phyloP scores from a whole-genome alignment of 1,140 invertebrate species.

The Arion vulgaris region DNA sequence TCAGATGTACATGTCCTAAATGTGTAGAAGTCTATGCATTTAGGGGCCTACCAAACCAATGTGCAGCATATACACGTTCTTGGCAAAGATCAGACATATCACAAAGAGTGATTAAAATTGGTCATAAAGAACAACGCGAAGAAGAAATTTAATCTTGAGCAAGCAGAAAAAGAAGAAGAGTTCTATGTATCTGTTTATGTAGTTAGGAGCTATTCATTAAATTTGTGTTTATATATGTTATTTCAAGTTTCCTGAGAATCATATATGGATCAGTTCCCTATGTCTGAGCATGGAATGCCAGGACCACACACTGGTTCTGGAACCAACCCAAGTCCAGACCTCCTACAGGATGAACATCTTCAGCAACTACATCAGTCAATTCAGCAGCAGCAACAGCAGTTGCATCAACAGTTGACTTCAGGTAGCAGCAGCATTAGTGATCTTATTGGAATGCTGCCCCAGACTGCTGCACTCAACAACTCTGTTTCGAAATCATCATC shows the following conservation, averaged over 20 bases:
- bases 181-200: too few species aligned
- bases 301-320: neutral
- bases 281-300: slow-evolving; percentile 26
- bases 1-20: too few species aligned
- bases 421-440: slow-evolving; percentile 36
- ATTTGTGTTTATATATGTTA: neutral
- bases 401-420: slow-evolving; percentile 18
- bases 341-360: slow-evolving; percentile 34
- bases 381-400: slow-evolving; percentile 38
- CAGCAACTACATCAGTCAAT: slow-evolving; percentile 31
- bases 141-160: too few species aligned
- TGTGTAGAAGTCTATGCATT: too few species aligned
- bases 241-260: neutral
- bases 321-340: slow-evolving; percentile 10
- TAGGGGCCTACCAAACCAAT: too few species aligned
- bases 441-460: slow-evolving; percentile 37
- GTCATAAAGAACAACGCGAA: too few species aligned
- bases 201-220: too few species aligned
- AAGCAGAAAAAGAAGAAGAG: too few species aligned
- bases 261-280: slow-evolving; percentile 24
- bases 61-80: too few species aligned
- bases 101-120: too few species aligned
- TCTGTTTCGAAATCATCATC: slow-evolving; percentile 6
- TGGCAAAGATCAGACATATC: too few species aligned
- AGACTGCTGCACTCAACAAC: slow-evolving; percentile 25